A percentile compares a stretch with the other conserved stretches of the same genome.
Evolutionary conservation across 2,797 vertebrate species (phyloP).

Genomic region (Neostethus bicornis): DNA sequence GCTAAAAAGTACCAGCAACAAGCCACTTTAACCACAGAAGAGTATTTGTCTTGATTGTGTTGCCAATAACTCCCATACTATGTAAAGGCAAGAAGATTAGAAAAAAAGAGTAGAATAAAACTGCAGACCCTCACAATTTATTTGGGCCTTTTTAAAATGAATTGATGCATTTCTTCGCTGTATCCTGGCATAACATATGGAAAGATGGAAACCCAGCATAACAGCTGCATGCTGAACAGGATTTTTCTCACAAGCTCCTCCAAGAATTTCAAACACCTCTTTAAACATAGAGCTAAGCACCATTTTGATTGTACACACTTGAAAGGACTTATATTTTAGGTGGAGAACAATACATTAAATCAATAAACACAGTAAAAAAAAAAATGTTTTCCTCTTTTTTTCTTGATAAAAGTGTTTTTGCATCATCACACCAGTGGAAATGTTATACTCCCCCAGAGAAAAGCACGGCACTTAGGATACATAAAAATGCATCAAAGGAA

Average conservation of each 20-base stretch:
- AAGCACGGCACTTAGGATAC: constrained; percentile 73
- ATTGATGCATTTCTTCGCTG: constrained; percentile 33
- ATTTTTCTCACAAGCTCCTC: constrained; percentile 43
- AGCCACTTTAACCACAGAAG: constrained; percentile 25
- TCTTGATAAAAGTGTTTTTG: constrained; percentile 64
- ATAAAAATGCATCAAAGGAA: constrained; percentile 79
- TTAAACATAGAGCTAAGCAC: constrained; percentile 3
- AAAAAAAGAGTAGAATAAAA: constrained; percentile 23
- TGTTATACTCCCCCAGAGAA: constrained; percentile 70
- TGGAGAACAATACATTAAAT: constrained; percentile 34
- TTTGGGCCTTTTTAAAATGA: constrained; percentile 34
- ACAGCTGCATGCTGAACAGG: constrained; percentile 25
- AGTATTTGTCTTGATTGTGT: constrained; percentile 32
- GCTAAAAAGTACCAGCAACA: constrained; percentile 39
- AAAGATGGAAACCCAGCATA: constrained; percentile 47
- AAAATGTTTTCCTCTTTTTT: constrained; percentile 59
- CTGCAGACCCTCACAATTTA: constrained; percentile 39
- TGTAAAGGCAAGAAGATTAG: constrained; percentile 24
- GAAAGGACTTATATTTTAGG: constrained; percentile 17
- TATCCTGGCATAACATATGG: constrained; percentile 32
- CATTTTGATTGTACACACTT: neutral
- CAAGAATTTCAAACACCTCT: constrained; percentile 25
- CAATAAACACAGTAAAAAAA: constrained; percentile 60
- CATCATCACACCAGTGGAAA: constrained; percentile 69
- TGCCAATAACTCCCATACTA: constrained; percentile 25